phyloP scores from a whole-genome alignment of 2,888 invertebrate species.

The Brachypterus glaber region DNA sequence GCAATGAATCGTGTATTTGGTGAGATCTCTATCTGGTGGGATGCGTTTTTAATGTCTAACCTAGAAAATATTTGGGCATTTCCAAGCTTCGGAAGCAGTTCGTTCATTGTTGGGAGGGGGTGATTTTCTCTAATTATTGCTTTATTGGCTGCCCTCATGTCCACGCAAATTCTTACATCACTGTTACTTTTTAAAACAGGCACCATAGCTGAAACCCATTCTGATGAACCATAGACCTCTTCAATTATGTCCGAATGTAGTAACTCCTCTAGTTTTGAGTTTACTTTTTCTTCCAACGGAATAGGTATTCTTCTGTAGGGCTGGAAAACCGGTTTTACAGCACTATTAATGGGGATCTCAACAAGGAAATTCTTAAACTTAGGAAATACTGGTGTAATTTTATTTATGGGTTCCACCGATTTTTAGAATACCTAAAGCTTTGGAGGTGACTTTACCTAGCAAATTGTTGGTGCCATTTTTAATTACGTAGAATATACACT shows the following conservation, averaged over 20 bases:
- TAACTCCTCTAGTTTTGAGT: constrained; percentile 21
- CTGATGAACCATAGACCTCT: constrained; percentile 21
- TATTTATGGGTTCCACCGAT: constrained; percentile 15
- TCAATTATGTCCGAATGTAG: constrained; percentile 24
- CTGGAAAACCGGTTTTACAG: constrained; percentile 25
- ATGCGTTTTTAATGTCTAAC: constrained; percentile 30
- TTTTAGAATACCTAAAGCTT: constrained; percentile 18
- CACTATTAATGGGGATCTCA: constrained; percentile 23
- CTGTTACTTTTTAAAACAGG: constrained; percentile 23
- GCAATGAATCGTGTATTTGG: constrained; percentile 28
- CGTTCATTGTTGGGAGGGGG: constrained; percentile 23
- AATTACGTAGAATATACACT: constrained; percentile 19
- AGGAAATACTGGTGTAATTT: constrained; percentile 14
- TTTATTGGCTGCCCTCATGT: constrained; percentile 21
- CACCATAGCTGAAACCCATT: constrained; percentile 27
- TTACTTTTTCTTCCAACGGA: constrained; percentile 23
- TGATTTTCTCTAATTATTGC: constrained; percentile 24
- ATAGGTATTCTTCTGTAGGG: constrained; percentile 24
- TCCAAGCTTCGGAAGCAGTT: constrained; percentile 23
- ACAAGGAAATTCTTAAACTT: constrained; percentile 27
- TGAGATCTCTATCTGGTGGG: constrained; percentile 32
- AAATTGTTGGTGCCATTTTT: constrained; percentile 16
- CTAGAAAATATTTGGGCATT: constrained; percentile 19
- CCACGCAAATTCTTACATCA: constrained; percentile 24
- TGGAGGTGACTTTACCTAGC: constrained; percentile 21